Evolutionary conservation across 1,140 invertebrate genomes (phyloP).

Genomic region (Arctopsyche grandis): DNA sequence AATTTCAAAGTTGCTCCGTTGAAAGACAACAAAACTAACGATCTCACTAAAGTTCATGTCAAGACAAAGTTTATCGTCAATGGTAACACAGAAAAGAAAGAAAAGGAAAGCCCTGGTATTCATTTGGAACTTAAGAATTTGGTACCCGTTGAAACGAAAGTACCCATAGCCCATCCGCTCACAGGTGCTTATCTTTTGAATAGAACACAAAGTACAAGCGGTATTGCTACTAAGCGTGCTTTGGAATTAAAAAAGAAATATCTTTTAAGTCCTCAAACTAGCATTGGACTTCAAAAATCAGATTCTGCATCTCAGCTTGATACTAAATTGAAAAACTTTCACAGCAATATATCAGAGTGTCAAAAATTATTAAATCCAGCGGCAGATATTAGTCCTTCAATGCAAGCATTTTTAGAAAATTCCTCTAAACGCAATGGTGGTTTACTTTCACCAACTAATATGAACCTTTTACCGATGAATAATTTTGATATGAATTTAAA

Average conservation of each 20-base stretch:
- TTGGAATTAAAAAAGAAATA: constrained; percentile 87
- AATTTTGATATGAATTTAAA: constrained; percentile 12
- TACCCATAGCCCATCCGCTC: constrained; percentile 64
- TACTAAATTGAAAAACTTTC: constrained; percentile 82
- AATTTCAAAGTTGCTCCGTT: background rate
- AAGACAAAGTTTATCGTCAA: constrained; percentile 37
- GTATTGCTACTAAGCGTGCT: constrained; percentile 85
- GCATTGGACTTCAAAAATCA: constrained; percentile 78
- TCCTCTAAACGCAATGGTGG: constrained; percentile 53
- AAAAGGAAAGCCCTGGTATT: constrained; percentile 25
- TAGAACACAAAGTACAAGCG: constrained; percentile 84
- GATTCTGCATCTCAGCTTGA: constrained; percentile 87
- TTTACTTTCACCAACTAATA: constrained; percentile 59
- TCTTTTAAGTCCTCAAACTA: constrained; percentile 73
- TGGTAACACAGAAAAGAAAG: constrained; percentile 36
- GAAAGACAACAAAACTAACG: constrained; percentile 34
- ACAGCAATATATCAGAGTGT: constrained; percentile 87
- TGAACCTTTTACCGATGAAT: constrained; percentile 27
- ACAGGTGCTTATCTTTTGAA: constrained; percentile 80
- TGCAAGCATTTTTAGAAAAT: constrained; percentile 74
- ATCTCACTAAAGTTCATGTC: constrained; percentile 42
- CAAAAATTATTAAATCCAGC: constrained; percentile 88
- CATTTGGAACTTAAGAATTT: constrained; percentile 40
- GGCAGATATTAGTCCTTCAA: constrained; percentile 76
- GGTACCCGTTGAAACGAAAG: constrained; percentile 42